A percentile compares a stretch with the other conserved stretches of the same genome.
These are phyloP conservation scores for Limnephilus auricula DNA, from an alignment of 2,888 invertebrate genomes.

Conservation along the genomic window DNA sequence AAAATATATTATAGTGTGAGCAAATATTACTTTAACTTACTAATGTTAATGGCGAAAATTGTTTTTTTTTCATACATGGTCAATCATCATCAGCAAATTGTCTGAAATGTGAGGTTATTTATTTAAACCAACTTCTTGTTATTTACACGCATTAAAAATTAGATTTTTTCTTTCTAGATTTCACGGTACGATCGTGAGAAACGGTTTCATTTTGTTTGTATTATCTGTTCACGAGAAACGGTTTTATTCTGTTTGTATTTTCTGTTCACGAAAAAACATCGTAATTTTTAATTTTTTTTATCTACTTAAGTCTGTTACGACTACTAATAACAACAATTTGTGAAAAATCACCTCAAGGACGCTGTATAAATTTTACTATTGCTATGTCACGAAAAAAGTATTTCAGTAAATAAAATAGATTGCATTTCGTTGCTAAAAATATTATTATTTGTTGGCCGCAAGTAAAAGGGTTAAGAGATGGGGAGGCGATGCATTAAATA, in stretches of 20 bases:
- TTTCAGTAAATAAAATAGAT: background rate
- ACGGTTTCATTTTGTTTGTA: background rate
- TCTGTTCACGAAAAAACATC: background rate
- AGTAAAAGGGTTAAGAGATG: conserved; percentile 30
- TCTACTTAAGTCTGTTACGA: background rate
- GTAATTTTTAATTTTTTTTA: background rate
- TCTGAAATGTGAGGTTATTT: background rate
- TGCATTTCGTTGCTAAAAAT: background rate
- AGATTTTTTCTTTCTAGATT: background rate
- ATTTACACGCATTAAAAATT: background rate
- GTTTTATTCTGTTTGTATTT: background rate
- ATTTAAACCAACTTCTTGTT: background rate
- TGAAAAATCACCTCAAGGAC: too few species aligned
- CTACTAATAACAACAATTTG: too few species aligned
- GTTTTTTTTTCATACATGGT: background rate
- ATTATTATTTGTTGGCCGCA: background rate
- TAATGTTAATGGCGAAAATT: background rate
- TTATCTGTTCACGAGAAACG: background rate
- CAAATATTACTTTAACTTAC: background rate
- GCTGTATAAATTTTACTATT: too few species aligned
- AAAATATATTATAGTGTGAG: too few species aligned
- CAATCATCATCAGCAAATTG: too few species aligned
- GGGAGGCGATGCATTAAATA: conserved; percentile 68
- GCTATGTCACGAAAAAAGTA: background rate
- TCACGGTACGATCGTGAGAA: background rate